Conservation (phyloP, 2,113 vertebrate species). For the Psammodynastes pulverulentus region DNA sequence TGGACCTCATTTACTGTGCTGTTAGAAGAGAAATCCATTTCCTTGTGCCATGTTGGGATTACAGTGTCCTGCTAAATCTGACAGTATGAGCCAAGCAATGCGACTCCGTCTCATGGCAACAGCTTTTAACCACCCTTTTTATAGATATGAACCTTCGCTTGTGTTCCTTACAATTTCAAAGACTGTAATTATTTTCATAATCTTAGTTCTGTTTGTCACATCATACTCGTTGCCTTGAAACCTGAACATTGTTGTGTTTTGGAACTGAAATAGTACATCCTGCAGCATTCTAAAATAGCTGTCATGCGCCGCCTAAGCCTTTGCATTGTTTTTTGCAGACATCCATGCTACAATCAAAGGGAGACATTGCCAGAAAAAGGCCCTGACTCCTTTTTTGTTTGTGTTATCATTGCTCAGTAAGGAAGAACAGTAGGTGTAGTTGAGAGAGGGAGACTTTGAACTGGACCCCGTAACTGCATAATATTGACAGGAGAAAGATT, state of each 20-base stretch:
- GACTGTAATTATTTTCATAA: conserved; percentile 36
- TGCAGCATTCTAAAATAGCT: not conserved
- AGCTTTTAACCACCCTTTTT: conserved; percentile 28
- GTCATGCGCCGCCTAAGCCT: not conserved
- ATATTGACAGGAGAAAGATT: not conserved
- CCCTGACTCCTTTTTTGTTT: not conserved
- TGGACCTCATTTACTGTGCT: not conserved
- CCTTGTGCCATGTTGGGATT: not conserved
- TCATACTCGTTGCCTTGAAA: conserved; percentile 7
- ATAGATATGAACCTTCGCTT: conserved; percentile 29
- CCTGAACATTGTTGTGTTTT: not conserved
- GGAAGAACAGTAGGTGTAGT: not conserved
- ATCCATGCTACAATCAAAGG: not conserved
- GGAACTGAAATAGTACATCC: conserved; percentile 1
- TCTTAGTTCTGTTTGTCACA: conserved; percentile 27
- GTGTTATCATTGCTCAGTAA: too few species aligned
- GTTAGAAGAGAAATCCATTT: not conserved
- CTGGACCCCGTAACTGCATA: not conserved
- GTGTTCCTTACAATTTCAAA: conserved; percentile 27
- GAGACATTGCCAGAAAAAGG: not conserved
- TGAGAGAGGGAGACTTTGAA: not conserved
- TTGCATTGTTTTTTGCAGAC: not conserved
- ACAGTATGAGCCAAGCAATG: conserved; percentile 1
- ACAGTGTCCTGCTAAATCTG: conserved; percentile 15
- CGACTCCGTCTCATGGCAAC: conserved; percentile 31